These are phyloP conservation scores for Leptinotarsa texana DNA, from an alignment of 1,140 invertebrate genomes.

Conservation along the genomic window DNA sequence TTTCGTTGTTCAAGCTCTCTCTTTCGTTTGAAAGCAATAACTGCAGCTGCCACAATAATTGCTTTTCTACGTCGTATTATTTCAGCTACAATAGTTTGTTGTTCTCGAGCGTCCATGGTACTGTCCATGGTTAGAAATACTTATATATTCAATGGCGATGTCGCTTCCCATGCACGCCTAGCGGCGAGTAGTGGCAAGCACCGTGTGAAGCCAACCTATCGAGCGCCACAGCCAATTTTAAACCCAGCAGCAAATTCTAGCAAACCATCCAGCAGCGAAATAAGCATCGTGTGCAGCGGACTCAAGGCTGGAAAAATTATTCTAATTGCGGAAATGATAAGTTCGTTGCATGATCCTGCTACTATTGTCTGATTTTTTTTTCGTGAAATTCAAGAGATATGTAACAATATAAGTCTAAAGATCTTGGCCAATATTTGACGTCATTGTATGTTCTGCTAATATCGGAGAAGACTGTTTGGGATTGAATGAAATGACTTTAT, in stretches of 20 bases:
- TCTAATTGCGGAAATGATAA: too few relatives aligned
- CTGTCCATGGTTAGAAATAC: background rate
- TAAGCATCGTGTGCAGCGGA: background rate
- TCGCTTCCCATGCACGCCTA: too few relatives aligned
- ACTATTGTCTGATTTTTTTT: too few relatives aligned
- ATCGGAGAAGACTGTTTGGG: background rate
- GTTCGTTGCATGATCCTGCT: too few relatives aligned
- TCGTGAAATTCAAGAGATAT: too few relatives aligned
- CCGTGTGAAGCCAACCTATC: too few relatives aligned
- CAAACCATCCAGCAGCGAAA: background rate
- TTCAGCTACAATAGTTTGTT: background rate
- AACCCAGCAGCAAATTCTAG: conserved; percentile 2
- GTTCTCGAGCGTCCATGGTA: conserved; percentile 8
- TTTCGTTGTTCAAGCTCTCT: background rate
- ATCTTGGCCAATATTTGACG: background rate
- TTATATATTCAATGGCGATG: too few relatives aligned
- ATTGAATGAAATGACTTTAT: background rate
- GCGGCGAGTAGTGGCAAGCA: too few relatives aligned
- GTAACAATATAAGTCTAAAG: background rate
- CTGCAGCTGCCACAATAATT: background rate
- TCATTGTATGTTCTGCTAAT: background rate
- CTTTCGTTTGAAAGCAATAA: background rate
- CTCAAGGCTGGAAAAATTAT: background rate
- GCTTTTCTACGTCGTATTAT: background rate
- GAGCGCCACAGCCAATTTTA: background rate